A percentile compares a stretch with the other conserved stretches of the same genome.
These are phyloP conservation scores for Merluccius polli DNA, from an alignment of 2,797 vertebrate species.

Conservation along the genomic window DNA sequence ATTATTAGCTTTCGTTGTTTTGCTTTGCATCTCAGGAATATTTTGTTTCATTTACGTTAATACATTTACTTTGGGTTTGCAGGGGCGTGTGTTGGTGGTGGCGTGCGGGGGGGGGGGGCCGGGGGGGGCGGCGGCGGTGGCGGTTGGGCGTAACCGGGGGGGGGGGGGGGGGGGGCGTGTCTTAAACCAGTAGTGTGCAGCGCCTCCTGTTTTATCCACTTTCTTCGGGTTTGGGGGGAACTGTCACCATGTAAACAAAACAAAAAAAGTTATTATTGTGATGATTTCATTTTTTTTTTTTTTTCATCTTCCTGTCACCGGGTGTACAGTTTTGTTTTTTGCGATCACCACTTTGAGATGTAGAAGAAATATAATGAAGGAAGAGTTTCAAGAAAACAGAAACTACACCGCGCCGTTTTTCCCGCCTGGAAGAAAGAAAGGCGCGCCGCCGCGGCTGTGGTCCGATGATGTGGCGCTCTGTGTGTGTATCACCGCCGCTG, in stretches of 20 bases:
- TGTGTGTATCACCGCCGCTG: constrained; percentile 40
- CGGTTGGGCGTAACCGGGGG: no score
- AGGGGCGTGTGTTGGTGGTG: no score
- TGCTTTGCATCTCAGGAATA: constrained; percentile 75
- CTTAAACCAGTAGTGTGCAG: constrained; percentile 41
- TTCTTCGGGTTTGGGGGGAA: constrained; percentile 62
- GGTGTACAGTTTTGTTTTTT: neutral
- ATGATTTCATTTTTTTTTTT: neutral
- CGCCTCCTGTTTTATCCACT: constrained; percentile 55
- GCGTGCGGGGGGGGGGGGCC: no score
- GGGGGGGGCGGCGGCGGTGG: no score
- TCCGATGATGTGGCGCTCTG: constrained; percentile 35
- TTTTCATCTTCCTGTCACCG: constrained; percentile 35
- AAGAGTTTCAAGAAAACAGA: constrained; percentile 20
- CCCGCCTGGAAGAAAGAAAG: constrained; percentile 14
- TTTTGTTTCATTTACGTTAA: constrained; percentile 57
- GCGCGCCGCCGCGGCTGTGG: no score
- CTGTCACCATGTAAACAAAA: constrained; percentile 72
- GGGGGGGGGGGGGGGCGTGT: no score
- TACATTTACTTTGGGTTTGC: constrained; percentile 31
- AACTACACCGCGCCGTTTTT: constrained; percentile 37
- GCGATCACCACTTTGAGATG: constrained; percentile 20
- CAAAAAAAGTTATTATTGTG: constrained; percentile 43
- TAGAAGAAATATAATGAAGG: constrained; percentile 50
- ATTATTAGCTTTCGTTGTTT: constrained; percentile 35